Base-by-base conservation (phyloP, 1,140 invertebrate genomes). In the Brachionus manjavacas region DNA sequence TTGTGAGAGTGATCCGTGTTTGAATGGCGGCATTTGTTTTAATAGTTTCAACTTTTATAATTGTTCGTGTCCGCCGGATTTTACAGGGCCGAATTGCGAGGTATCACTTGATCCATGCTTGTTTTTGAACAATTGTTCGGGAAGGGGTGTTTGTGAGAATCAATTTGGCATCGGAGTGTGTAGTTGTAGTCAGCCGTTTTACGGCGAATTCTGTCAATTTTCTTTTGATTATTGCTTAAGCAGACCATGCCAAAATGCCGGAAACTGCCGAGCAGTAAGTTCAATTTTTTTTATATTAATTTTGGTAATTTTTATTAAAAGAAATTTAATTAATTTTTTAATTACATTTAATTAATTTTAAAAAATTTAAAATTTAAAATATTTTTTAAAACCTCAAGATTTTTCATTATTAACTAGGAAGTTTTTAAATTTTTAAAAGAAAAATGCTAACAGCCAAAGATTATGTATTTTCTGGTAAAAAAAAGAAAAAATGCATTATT, bases 171-270 rank as follows among this genome's bases (percentile, higher is more conserved):
- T 86, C 7, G 88, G 85, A 68, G 85, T 81, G 1, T 88, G 87
- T 84, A 28, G 85, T 1, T 92, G 91, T 86, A 85, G 81, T 12
- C 85, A 88, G 8, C 90, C 89, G 6, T 91, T 88, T 84, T 87
- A 87, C 86, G 91, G 91, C 86, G 68, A 86, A 20, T 43, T 35
- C 35, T 83, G 80, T 70, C 52, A 83, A 41, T 70, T 46, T 70
- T 46, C 31, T 35, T 46, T 83, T 46, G 52, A 64, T 23, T 39
- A 49, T 16, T 88, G 87, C 46, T n/a, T 64, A n/a, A 80, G 55
- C 20, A 20, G 49, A 80, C 46, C 76, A 16, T 98, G 96, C 91
- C 91, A 92, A 83, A 97, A 98, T 89, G 95, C 95, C 43, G 96
- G 95, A 85, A 95, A 94, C 84, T 98, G 96, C 90, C 94, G 94